Conservation (phyloP, 2,888 invertebrate genomes). For the Caenorhabditis zanzibari region DNA sequence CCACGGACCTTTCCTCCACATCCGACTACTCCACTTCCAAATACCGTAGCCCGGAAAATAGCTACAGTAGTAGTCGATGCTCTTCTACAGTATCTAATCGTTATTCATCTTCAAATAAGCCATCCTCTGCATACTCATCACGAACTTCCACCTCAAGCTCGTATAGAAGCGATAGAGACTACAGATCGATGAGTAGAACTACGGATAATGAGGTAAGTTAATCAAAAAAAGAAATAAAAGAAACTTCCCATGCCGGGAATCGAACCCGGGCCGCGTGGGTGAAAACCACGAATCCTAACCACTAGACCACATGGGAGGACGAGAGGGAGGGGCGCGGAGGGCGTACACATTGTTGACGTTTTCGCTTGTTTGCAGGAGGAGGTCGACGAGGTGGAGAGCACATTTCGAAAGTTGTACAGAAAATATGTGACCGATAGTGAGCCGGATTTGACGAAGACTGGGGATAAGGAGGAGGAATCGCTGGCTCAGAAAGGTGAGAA, state of each 20-base stretch:
- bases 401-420: slow-evolving; percentile 70
- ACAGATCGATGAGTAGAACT: slow-evolving; percentile 57
- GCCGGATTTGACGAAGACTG: slow-evolving; percentile 42
- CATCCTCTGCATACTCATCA: slow-evolving; percentile 48
- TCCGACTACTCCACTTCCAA: slow-evolving; percentile 51
- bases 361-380: slow-evolving; percentile 30
- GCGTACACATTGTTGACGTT: not conserved
- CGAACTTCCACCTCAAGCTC: slow-evolving; percentile 58
- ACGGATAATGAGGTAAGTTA: slow-evolving; percentile 50
- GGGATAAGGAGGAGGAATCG: not conserved
- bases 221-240: slow-evolving; percentile 8
- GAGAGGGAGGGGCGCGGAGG: not conserved
- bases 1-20: slow-evolving; percentile 49
- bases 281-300: slow-evolving; percentile 79
- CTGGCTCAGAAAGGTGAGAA: slow-evolving; percentile 39
- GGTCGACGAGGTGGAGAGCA: slow-evolving; percentile 71
- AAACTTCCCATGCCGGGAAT: slow-evolving; percentile 77
- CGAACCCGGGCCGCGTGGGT: slow-evolving; percentile 80
- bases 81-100: slow-evolving; percentile 34
- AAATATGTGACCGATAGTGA: slow-evolving; percentile 71
- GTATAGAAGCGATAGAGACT: slow-evolving; percentile 56
- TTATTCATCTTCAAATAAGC: slow-evolving; percentile 8
- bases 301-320: slow-evolving; percentile 74
- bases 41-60: slow-evolving; percentile 54
- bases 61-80: slow-evolving; percentile 44